Conservation (phyloP, 2,888 invertebrate species). For the Poecilus cupreus region DNA sequence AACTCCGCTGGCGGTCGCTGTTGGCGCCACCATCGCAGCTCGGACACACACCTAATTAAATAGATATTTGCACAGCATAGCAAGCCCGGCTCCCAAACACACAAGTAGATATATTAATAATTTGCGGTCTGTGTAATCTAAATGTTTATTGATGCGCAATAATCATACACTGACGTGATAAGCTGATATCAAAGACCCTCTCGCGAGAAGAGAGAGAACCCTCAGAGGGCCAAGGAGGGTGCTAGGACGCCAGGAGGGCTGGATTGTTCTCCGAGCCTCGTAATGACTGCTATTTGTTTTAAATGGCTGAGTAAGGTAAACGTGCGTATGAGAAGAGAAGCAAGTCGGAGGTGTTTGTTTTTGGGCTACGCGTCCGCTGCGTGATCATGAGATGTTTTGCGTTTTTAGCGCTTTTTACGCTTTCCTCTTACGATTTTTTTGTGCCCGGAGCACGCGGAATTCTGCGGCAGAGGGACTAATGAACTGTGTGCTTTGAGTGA, state of each 20-base stretch:
- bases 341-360: constrained; percentile 37
- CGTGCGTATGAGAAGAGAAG: constrained; percentile 26
- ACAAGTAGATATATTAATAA: constrained; percentile 58
- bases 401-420: constrained; percentile 47
- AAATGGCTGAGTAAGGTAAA: constrained; percentile 55
- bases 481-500: not conserved
- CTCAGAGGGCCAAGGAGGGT: constrained; percentile 16
- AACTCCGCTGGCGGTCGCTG: not conserved
- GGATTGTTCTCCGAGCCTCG: constrained; percentile 19
- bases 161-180: constrained; percentile 59
- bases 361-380: not conserved
- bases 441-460: not conserved
- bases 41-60: constrained; percentile 59
- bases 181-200: constrained; percentile 58
- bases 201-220: not conserved
- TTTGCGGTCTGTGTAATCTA: constrained; percentile 59
- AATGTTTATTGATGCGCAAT: constrained; percentile 59
- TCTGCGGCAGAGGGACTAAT: constrained; percentile 4
- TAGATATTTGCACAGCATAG: constrained; percentile 57
- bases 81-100: constrained; percentile 21
- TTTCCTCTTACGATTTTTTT: constrained; percentile 34
- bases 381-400: constrained; percentile 47
- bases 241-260: not conserved
- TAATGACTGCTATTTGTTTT: constrained; percentile 57
- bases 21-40: not conserved